Conservation (phyloP, 2,113 vertebrate genomes). For the Lichenostomus cassidix region DNA sequence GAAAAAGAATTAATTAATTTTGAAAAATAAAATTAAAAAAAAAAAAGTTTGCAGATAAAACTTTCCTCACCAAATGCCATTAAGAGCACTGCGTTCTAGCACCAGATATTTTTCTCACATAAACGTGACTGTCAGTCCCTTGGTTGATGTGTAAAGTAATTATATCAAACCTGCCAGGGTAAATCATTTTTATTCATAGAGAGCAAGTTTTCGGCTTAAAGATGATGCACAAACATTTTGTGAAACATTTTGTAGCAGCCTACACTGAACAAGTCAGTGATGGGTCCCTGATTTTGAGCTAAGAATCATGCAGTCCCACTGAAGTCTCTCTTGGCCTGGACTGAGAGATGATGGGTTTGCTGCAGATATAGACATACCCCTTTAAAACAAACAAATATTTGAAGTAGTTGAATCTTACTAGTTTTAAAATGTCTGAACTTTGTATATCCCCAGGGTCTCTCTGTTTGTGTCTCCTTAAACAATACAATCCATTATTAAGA, state of each 20-base stretch:
- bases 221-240: neutral
- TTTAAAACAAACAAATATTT: neutral
- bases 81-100: neutral
- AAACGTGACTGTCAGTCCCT: neutral
- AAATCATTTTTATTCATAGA: neutral
- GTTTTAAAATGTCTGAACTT: constrained; percentile 5
- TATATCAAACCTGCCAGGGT: neutral
- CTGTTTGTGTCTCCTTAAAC: constrained; percentile 30
- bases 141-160: neutral
- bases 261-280: neutral
- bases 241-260: neutral
- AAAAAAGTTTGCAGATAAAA: neutral
- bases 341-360: neutral
- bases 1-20: neutral
- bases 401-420: neutral
- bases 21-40: neutral
- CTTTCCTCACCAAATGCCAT: neutral
- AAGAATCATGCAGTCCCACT: neutral
- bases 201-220: neutral
- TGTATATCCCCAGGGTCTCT: constrained; percentile 5
- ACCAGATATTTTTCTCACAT: neutral
- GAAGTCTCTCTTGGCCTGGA: neutral
- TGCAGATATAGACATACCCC: neutral
- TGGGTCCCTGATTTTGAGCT: neutral
- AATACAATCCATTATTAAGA: constrained; percentile 27